Percentiles rank a stretch among this genome's conserved stretches.
These are phyloP conservation scores for Odontophorus gujanensis DNA, from an alignment of 2,113 vertebrate species.

Conservation along the genomic window DNA sequence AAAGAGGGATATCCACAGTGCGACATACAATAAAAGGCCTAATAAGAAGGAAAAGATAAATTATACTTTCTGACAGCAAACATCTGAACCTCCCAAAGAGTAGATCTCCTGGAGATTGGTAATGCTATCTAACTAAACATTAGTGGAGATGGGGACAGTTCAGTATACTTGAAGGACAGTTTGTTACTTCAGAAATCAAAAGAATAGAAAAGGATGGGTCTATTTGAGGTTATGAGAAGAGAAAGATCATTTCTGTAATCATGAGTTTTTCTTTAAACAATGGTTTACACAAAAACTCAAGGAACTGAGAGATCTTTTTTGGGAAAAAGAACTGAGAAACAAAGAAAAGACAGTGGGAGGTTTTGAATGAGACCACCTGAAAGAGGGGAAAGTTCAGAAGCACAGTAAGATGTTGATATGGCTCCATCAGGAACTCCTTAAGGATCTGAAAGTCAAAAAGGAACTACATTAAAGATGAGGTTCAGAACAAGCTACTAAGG, in stretches of 20 bases:
- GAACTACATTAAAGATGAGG: neutral
- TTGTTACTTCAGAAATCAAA: neutral
- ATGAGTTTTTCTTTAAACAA: neutral
- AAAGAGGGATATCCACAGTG: neutral
- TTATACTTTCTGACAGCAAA: neutral
- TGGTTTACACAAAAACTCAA: neutral
- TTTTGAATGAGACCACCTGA: neutral
- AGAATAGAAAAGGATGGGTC: neutral
- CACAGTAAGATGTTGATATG: neutral
- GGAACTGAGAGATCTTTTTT: neutral
- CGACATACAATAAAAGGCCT: neutral
- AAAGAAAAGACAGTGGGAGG: neutral
- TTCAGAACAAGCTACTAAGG: neutral
- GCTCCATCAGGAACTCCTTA: neutral
- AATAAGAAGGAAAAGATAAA: neutral
- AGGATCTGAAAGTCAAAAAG: neutral
- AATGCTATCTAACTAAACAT: neutral
- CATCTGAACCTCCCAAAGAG: neutral
- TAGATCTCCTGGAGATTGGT: neutral
- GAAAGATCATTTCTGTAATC: neutral
- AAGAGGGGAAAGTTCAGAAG: neutral
- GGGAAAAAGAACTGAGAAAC: neutral
- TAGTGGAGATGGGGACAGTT: neutral
- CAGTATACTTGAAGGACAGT: neutral
- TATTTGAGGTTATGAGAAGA: neutral